Percentiles rank a stretch among this genome's conserved stretches.
Evolutionary conservation across 2,797 vertebrate species (phyloP).

Genomic region (Psittacula derbiana): DNA sequence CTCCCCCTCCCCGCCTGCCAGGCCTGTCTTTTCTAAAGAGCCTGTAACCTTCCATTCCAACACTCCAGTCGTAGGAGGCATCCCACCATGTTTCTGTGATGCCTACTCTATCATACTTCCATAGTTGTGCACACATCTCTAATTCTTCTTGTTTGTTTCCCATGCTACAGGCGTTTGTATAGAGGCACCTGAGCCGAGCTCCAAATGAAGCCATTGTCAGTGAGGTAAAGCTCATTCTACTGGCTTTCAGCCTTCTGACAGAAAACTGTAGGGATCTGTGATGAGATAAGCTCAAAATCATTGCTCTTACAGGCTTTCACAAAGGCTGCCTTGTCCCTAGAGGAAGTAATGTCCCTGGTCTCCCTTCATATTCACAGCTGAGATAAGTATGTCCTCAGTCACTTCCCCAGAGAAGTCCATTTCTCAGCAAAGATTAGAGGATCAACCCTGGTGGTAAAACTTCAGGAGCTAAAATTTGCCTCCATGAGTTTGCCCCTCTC

Average conservation of each 20-base stretch:
- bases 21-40: too few species aligned
- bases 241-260: fast-evolving
- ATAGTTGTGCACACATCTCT: too few species aligned
- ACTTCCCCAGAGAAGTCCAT: neutral
- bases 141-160: too few species aligned
- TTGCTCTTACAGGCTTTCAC: neutral
- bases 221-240: neutral
- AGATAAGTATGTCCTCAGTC: neutral
- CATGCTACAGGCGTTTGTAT: too few species aligned
- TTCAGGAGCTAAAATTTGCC: neutral
- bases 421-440: neutral
- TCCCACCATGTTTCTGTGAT: too few species aligned
- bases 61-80: too few species aligned
- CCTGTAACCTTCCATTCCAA: too few species aligned
- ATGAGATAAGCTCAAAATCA: neutral
- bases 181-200: too few species aligned
- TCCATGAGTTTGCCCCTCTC: fast-evolving
- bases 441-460: neutral
- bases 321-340: neutral
- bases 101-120: too few species aligned
- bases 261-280: neutral
- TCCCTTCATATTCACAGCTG: neutral
- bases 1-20: too few species aligned
- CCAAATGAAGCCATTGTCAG: neutral
- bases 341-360: neutral